These are phyloP conservation scores for Macquaria australasica DNA, from an alignment of 2,113 vertebrate species.

Conservation along the genomic window DNA sequence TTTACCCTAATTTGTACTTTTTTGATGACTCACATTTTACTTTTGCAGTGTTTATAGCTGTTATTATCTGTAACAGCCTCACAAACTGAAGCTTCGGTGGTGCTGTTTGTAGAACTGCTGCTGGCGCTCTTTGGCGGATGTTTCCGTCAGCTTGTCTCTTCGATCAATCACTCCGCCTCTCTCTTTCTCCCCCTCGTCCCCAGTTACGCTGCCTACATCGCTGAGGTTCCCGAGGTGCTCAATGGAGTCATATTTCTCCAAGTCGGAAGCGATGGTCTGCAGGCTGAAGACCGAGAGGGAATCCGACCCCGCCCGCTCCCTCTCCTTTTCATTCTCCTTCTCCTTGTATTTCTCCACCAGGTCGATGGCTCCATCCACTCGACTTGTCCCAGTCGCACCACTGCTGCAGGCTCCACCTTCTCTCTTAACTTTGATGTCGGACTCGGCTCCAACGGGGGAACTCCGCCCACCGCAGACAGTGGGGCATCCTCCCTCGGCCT, in stretches of 20 bases:
- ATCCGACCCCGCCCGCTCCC: conserved; percentile 83
- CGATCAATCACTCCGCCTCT: conserved; percentile 22
- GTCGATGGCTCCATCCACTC: conserved; percentile 66
- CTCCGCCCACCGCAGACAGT: conserved; percentile 78
- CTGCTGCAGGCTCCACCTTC: conserved; percentile 71
- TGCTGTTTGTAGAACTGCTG: conserved; percentile 84
- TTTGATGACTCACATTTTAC: conserved; percentile 21
- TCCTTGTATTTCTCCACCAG: conserved; percentile 80
- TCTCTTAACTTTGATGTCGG: conserved; percentile 56
- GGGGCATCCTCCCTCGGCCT: conserved; percentile 57
- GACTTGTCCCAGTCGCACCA: conserved; percentile 20
- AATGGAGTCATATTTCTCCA: conserved; percentile 94
- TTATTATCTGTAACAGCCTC: conserved; percentile 20
- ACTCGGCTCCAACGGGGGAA: conserved; percentile 83
- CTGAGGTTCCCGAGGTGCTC: conserved; percentile 90
- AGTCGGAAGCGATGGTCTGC: conserved; percentile 93
- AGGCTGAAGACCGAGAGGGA: conserved; percentile 90
- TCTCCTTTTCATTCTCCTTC: conserved; percentile 67
- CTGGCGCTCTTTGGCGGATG: conserved; percentile 63
- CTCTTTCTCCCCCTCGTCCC: conserved; percentile 73
- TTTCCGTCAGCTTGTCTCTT: conserved; percentile 57
- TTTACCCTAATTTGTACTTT: neutral
- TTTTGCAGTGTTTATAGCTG: conserved; percentile 26
- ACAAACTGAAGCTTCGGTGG: conserved; percentile 91
- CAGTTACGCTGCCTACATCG: conserved; percentile 79